Conservation (phyloP, 2,113 vertebrate species). For the Ascaphus truei region DNA sequence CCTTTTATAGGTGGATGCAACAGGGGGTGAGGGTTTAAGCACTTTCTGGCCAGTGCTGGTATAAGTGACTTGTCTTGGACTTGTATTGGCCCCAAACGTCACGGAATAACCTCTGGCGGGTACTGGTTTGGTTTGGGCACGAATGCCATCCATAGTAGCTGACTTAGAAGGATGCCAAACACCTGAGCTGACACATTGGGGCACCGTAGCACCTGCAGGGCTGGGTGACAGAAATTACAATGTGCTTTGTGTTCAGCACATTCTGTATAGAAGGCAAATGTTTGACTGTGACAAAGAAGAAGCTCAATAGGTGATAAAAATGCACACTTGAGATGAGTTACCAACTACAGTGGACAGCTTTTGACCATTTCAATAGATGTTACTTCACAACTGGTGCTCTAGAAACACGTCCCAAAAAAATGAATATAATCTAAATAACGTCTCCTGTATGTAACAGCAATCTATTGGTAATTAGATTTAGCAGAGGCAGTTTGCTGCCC, state of each 20-base stretch:
- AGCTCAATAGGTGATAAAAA: too few relatives aligned
- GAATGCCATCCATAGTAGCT: conserved; percentile 41
- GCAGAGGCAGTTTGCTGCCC: too few relatives aligned
- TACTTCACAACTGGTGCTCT: too few relatives aligned
- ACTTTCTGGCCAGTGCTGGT: conserved; percentile 43
- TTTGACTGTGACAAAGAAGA: neutral
- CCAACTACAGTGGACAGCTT: too few relatives aligned
- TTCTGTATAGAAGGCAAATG: neutral
- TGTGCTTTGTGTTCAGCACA: conserved; percentile 26
- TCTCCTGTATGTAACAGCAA: too few relatives aligned
- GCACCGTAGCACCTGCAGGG: conserved; percentile 36
- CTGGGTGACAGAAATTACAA: conserved; percentile 58
- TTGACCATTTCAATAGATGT: too few relatives aligned
- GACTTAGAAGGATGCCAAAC: conserved; percentile 55
- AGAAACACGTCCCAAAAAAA: too few relatives aligned
- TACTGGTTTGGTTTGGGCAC: conserved; percentile 48
- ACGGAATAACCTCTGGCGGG: conserved; percentile 47
- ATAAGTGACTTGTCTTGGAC: conserved; percentile 44
- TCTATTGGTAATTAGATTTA: too few relatives aligned
- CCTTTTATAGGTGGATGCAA: conserved; percentile 53
- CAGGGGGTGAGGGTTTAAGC: conserved; percentile 39
- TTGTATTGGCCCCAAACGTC: conserved; percentile 49
- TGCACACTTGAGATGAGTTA: too few relatives aligned
- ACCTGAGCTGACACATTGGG: conserved; percentile 51
- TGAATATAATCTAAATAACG: too few relatives aligned